These are phyloP conservation scores for Sitta europaea DNA, from an alignment of 2,113 vertebrate genomes.

Conservation along the genomic window DNA sequence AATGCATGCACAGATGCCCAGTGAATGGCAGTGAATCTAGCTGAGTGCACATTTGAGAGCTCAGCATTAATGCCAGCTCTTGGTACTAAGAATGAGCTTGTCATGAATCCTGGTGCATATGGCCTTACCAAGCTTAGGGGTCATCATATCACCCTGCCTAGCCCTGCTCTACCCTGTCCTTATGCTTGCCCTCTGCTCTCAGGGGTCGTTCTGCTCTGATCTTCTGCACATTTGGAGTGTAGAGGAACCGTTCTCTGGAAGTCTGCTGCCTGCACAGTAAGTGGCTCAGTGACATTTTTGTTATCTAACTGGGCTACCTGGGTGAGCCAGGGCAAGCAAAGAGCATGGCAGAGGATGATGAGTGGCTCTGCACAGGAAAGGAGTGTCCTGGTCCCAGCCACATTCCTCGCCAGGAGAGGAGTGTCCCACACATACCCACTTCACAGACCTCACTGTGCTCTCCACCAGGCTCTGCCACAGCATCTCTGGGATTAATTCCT, in stretches of 20 bases:
- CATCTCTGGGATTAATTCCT: neutral
- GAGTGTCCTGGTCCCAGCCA: neutral
- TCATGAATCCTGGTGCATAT: neutral
- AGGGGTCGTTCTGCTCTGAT: neutral
- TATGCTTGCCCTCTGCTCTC: neutral
- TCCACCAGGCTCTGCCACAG: neutral
- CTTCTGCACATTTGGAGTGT: neutral
- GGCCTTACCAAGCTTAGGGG: neutral
- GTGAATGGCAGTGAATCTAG: neutral
- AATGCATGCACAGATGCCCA: neutral
- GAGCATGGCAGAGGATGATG: accelerated
- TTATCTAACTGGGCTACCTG: neutral
- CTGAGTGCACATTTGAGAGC: neutral
- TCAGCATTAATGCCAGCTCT: neutral
- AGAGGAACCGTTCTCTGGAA: neutral
- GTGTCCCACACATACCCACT: neutral
- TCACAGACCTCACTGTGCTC: neutral
- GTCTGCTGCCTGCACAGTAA: neutral
- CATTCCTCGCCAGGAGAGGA: neutral
- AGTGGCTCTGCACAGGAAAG: neutral
- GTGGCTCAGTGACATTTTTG: neutral
- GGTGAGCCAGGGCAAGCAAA: neutral
- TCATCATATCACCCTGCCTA: neutral
- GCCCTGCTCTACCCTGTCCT: neutral
- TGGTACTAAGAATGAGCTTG: neutral